Conservation (phyloP, 2,888 invertebrate species). For the Athalia rosae region DNA sequence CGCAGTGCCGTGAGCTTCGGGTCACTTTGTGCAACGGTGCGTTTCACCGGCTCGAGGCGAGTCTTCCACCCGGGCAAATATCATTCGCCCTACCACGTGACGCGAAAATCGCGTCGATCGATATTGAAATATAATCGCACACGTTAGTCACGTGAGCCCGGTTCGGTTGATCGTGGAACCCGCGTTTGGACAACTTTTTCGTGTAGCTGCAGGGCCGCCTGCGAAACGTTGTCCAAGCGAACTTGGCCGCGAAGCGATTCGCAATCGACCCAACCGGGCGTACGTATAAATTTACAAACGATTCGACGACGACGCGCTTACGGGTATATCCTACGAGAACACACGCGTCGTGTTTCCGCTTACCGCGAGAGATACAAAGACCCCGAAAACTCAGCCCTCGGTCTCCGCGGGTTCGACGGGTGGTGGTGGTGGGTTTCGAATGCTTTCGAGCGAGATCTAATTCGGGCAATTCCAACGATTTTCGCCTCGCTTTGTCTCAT, state of each 20-base stretch:
- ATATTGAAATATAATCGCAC: slow-evolving; percentile 38
- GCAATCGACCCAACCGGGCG: no score
- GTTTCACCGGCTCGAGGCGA: slow-evolving; percentile 27
- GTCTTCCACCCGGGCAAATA: slow-evolving; percentile 42
- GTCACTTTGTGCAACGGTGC: slow-evolving; percentile 42
- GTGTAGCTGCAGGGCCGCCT: no score
- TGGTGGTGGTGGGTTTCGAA: not conserved
- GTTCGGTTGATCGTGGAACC: no score
- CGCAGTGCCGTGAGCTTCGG: not conserved
- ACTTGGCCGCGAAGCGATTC: no score
- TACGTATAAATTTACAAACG: slow-evolving; percentile 21
- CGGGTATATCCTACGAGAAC: not conserved
- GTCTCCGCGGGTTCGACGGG: no score
- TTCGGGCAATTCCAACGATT: slow-evolving; percentile 39
- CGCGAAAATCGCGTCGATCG: slow-evolving; percentile 38
- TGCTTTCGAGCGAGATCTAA: slow-evolving; percentile 31
- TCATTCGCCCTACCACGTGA: slow-evolving; percentile 34
- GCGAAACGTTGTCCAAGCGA: no score
- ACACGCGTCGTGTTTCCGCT: not conserved
- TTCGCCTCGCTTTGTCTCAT: slow-evolving; percentile 47
- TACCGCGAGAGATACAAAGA: not conserved
- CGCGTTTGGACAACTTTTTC: no score
- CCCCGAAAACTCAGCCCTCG: not conserved
- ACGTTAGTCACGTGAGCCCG: no score
- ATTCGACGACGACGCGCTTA: slow-evolving; percentile 11